Base-by-base conservation (phyloP, 2,888 invertebrate genomes). In the Neria commutata region DNA sequence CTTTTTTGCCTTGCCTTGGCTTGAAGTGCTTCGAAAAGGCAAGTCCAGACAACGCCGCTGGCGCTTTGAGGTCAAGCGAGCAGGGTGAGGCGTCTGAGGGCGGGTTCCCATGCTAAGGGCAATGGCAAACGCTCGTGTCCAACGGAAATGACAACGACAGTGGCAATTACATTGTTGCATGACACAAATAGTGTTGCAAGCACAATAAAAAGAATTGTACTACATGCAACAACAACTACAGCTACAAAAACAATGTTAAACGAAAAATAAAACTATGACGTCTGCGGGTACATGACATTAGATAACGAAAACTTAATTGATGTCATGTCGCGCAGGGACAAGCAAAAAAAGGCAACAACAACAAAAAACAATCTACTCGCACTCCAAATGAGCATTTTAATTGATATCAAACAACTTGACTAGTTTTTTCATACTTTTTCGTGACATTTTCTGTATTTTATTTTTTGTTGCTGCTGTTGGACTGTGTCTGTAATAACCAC, bases 91-190 rank as follows among this genome's bases (percentile, higher is more conserved):
- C n/a, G n/a, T n/a, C n/a, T n/a, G n/a, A n/a, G n/a, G n/a, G n/a
- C n/a, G n/a, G n/a, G n/a, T n/a, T n/a, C n/a, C n/a, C n/a, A n/a
- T n/a, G n/a, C n/a, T n/a, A n/a, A n/a, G n/a, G n/a, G n/a, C n/a
- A n/a, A n/a, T n/a, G n/a, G n/a, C n/a, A n/a, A n/a, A n/a, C n/a
- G n/a, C 14, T 42, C 42, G 71, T 77, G 74, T 77, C 72, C 72
- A 73, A 68, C 74, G 78, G 76, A 77, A 73, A 78, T 74, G 72
- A 75, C 73, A 78, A 74, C 75, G 75, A 73, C 75, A 76, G 73
- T 73, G 73, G 75, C 78, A 76, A 77, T 77, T 78, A 78, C 77
- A 78, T 72, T 78, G 78, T 77, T 78, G 77, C 78, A 78, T 77
- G 78, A 75, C 76, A 77, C 73, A 74, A 77, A 77, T 70, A 73